Percentiles rank a stretch among this genome's conserved stretches.
Conservation (phyloP, 2,797 vertebrate genomes). For the Miopithecus talapoin region DNA sequence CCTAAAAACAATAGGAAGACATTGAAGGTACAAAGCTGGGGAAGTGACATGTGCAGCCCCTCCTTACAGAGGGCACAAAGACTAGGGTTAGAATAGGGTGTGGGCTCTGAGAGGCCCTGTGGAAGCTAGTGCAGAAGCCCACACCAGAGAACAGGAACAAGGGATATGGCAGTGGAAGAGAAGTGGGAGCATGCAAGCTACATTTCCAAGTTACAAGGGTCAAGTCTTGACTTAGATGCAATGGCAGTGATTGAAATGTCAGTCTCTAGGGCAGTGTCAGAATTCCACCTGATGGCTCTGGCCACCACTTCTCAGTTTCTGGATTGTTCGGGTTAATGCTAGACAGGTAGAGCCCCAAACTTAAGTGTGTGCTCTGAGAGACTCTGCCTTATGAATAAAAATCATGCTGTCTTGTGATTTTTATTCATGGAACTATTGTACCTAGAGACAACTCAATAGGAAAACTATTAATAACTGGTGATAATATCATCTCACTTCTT, state of each 20-base stretch:
- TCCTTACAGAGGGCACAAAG: not conserved
- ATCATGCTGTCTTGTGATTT: slow-evolving; percentile 48
- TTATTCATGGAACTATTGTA: slow-evolving; percentile 75
- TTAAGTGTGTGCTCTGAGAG: slow-evolving; percentile 43
- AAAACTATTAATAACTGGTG: slow-evolving; percentile 74
- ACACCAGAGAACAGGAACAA: not conserved
- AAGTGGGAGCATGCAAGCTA: not conserved
- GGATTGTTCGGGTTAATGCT: slow-evolving; percentile 41
- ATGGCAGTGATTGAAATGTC: not conserved
- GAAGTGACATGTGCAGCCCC: not conserved
- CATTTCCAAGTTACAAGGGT: not conserved
- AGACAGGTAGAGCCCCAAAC: slow-evolving; percentile 34
- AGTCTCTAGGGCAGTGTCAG: not conserved
- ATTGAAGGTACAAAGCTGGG: not conserved
- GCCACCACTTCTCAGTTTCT: not conserved
- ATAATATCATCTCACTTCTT: slow-evolving; percentile 75
- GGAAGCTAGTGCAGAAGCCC: not conserved
- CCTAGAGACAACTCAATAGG: slow-evolving; percentile 69
- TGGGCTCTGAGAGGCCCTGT: not conserved
- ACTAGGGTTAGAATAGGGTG: not conserved
- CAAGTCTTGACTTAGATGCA: not conserved
- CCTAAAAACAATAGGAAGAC: not conserved
- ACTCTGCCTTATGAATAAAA: slow-evolving; percentile 71
- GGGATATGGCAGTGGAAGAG: not conserved
- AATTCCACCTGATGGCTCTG: not conserved